Conservation (phyloP, 2,888 invertebrate species). For the Oligia latruncula region DNA sequence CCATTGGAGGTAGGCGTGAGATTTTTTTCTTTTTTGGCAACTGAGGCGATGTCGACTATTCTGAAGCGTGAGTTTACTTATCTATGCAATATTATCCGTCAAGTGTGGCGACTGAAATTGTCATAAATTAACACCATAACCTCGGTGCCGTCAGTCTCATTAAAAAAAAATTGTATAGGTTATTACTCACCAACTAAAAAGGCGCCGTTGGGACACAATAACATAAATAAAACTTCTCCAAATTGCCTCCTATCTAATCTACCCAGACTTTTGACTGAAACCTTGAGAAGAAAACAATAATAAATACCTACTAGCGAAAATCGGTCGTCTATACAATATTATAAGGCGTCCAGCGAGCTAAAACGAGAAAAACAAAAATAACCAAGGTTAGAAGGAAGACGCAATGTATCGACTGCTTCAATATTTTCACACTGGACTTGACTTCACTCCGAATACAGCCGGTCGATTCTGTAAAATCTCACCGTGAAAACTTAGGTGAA, state of each 20-base stretch:
- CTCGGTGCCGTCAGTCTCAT: no score
- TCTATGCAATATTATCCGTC: no score
- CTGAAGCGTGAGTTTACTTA: no score
- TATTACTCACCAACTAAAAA: not conserved
- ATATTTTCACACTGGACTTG: not conserved
- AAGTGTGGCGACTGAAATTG: no score
- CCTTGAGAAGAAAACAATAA: not conserved
- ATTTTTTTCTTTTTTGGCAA: no score
- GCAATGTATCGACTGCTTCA: not conserved
- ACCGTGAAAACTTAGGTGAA: no score
- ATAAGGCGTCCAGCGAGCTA: not conserved
- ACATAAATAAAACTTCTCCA: slow-evolving; percentile 22
- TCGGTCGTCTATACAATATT: not conserved
- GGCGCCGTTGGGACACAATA: not conserved
- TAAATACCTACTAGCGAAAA: not conserved
- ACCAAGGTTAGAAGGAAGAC: not conserved
- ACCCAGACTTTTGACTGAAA: not conserved
- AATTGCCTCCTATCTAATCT: slow-evolving; percentile 5
- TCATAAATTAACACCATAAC: no score
- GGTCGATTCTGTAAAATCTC: no score
- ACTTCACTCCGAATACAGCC: no score
- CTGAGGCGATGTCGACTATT: no score
- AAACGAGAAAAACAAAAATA: not conserved
- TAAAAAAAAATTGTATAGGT: not conserved
- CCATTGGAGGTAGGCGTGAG: no score